Conservation (phyloP, 2,797 vertebrate species). For the Phataginus tetradactyla region DNA sequence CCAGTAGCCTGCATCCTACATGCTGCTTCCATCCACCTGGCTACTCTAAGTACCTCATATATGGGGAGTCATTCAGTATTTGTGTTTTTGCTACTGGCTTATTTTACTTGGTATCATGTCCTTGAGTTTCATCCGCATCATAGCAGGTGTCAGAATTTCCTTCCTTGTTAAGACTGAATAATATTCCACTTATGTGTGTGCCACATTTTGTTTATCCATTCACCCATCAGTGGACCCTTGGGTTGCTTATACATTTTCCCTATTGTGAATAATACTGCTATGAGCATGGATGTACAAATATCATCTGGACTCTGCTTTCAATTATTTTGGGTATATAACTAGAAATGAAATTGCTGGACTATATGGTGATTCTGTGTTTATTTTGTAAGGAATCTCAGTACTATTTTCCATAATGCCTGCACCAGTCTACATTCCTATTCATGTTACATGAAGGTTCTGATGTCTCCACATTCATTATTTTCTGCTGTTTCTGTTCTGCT, state of each 20-base stretch:
- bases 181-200: not conserved
- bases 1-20: not conserved
- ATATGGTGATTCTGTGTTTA: not conserved
- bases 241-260: not conserved
- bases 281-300: not conserved
- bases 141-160: not conserved
- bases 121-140: not conserved
- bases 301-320: not conserved
- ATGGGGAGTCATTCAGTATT: not conserved
- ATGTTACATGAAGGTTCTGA: not conserved
- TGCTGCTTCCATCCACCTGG: not conserved
- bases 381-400: not conserved
- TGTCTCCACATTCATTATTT: not conserved
- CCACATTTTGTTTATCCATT: not conserved
- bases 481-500: not conserved
- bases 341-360: not conserved
- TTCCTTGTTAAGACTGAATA: not conserved
- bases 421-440: not conserved
- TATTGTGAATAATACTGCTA: not conserved
- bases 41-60: not conserved
- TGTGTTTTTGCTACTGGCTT: not conserved
- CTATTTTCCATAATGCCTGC: not conserved
- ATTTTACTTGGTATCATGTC: not conserved
- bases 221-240: not conserved
- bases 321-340: not conserved